Conservation (phyloP, 2,888 invertebrate genomes). For the Zonitis immaculata region DNA sequence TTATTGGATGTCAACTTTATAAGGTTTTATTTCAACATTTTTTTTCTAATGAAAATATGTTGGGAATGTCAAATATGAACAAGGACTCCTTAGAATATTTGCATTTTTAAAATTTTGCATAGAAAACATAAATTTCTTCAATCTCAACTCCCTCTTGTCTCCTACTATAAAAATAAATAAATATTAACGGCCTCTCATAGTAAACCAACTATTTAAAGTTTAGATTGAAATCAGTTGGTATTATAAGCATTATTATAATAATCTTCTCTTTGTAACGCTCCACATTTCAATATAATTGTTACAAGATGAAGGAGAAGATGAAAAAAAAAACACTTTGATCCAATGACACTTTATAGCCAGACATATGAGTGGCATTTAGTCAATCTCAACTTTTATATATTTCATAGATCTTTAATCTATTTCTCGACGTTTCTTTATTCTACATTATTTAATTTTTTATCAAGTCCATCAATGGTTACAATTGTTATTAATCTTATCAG, state of each 20-base stretch:
- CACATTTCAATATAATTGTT: conserved; percentile 30
- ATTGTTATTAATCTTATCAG: not conserved
- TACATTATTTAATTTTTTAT: no score
- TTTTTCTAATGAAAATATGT: conserved; percentile 27
- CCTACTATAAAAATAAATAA: no score
- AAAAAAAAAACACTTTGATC: conserved; percentile 24
- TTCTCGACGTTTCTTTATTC: no score
- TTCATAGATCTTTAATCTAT: not conserved
- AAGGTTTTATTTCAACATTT: conserved; percentile 26
- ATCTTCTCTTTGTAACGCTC: conserved; percentile 14
- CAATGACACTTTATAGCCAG: conserved; percentile 26
- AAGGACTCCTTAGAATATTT: no score
- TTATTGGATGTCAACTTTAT: conserved; percentile 24
- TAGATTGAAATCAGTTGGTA: conserved; percentile 15
- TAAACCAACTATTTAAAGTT: conserved; percentile 8
- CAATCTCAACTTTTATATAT: not conserved
- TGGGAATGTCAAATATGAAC: conserved; percentile 20
- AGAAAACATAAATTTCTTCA: no score
- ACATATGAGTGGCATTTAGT: conserved; percentile 14
- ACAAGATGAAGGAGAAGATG: no score
- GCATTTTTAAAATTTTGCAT: no score
- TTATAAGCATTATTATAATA: conserved; percentile 13
- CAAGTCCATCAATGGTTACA: not conserved
- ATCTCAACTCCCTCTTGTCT: not conserved
- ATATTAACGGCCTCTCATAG: no score